Conservation (phyloP, 23 tunicate species). For the Styela plicata region DNA sequence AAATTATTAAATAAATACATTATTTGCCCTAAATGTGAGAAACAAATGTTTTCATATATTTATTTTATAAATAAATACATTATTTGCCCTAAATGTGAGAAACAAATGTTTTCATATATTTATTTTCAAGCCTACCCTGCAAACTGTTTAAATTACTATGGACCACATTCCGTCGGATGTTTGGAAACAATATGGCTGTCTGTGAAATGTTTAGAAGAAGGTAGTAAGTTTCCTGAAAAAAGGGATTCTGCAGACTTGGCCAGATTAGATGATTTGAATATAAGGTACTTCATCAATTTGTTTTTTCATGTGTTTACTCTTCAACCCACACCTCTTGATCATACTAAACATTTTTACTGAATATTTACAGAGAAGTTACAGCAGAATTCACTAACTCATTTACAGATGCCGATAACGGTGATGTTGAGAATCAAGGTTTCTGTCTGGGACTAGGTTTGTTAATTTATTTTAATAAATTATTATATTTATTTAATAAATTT, state of each 20-base stretch:
- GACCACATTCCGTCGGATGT: slow-evolving; percentile 18
- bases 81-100: neutral
- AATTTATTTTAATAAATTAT: no score
- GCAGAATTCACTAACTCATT: neutral
- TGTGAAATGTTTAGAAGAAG: no score
- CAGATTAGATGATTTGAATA: neutral
- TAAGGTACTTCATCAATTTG: neutral
- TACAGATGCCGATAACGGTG: neutral
- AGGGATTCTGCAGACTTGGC: neutral
- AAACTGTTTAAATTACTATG: slow-evolving; percentile 9
- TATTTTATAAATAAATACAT: neutral
- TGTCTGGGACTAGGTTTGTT: slow-evolving; percentile 29
- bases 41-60: neutral
- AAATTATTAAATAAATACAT: no score
- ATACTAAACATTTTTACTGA: neutral
- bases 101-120: neutral
- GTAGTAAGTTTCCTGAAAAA: neutral
- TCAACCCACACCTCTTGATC: no score
- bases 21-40: neutral
- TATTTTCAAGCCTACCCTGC: slow-evolving; percentile 2
- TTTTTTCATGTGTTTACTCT: neutral
- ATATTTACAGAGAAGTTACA: slow-evolving; percentile 3
- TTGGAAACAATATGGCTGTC: no score
- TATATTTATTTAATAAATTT: no score
- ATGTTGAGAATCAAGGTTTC: neutral